Percentiles rank a stretch among this genome's conserved stretches.
Conservation (phyloP, 2,113 vertebrate species). For the Orthonyx spaldingii region DNA sequence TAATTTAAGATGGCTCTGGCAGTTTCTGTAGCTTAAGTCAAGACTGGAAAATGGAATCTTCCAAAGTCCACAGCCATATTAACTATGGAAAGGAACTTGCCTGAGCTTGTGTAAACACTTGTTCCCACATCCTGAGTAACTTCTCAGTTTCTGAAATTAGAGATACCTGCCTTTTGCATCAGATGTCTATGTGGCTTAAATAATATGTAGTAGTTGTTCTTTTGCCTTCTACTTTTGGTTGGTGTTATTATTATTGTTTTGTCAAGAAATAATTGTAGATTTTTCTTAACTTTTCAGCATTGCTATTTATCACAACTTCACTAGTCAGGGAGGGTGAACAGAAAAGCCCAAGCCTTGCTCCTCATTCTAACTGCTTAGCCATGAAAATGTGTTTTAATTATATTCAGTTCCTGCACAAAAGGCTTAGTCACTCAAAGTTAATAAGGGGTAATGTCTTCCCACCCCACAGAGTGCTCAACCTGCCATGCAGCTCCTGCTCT, state of each 20-base stretch:
- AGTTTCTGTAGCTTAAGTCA: not conserved
- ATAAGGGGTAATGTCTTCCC: not conserved
- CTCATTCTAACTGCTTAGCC: not conserved
- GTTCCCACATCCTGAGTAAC: not conserved
- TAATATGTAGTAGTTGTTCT: not conserved
- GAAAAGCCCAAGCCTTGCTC: not conserved
- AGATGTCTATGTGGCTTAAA: not conserved
- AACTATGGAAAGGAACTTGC: not conserved
- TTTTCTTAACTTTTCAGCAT: not conserved
- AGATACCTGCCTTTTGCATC: not conserved
- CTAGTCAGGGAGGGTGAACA: not conserved
- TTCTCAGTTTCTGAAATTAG: not conserved
- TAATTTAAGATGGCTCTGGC: not conserved
- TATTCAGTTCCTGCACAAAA: not conserved
- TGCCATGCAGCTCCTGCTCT: not conserved
- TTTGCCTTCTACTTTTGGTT: not conserved
- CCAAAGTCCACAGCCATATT: slow-evolving; percentile 1
- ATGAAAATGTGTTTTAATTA: slow-evolving; percentile 12
- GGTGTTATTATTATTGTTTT: not conserved
- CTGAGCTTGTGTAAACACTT: not conserved
- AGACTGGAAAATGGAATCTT: not conserved
- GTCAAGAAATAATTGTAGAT: not conserved
- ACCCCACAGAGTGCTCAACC: not conserved
- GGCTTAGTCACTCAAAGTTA: not conserved
- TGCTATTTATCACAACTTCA: not conserved